A percentile compares a stretch with the other conserved stretches of the same genome.
These are phyloP conservation scores for Magallana gigas DNA, from an alignment of 1,140 invertebrate species.

Conservation along the genomic window DNA sequence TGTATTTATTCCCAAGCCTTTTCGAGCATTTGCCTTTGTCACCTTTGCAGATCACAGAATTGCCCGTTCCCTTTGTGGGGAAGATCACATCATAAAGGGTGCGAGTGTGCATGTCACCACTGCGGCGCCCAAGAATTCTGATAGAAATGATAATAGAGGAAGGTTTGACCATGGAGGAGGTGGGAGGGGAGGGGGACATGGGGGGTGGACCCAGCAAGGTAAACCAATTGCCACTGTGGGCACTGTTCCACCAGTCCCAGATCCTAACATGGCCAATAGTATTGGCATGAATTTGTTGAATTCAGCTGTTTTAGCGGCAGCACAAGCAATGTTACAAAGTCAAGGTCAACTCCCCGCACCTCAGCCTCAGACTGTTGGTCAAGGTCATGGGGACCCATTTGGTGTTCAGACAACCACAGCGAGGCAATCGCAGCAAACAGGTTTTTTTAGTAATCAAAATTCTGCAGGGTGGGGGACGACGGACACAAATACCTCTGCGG, in stretches of 20 bases:
- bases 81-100: slow-evolving; percentile 98
- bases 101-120: slow-evolving; percentile 97
- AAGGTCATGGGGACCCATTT: slow-evolving; percentile 46
- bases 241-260: slow-evolving; percentile 66
- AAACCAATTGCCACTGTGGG: slow-evolving; percentile 67
- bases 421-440: slow-evolving; percentile 39
- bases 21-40: slow-evolving; percentile 81
- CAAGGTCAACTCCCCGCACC: slow-evolving; percentile 45
- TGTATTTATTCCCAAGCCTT: slow-evolving; percentile 82
- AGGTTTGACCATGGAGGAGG: slow-evolving; percentile 29
- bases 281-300: slow-evolving; percentile 60
- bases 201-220: slow-evolving; percentile 56
- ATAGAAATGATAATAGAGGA: slow-evolving; percentile 60
- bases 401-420: slow-evolving; percentile 41
- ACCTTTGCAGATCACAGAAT: slow-evolving; percentile 83
- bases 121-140: slow-evolving; percentile 89
- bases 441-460: slow-evolving; percentile 45
- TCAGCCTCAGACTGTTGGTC: slow-evolving; percentile 37
- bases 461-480: slow-evolving; percentile 40
- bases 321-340: slow-evolving; percentile 71
- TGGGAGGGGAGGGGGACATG: slow-evolving; percentile 53
- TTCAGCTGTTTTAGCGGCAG: slow-evolving; percentile 72
- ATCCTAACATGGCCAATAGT: slow-evolving; percentile 60
- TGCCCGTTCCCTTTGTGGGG: slow-evolving; percentile 94
- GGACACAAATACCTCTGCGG: slow-evolving; percentile 44